phyloP scores from a whole-genome alignment of 2,888 invertebrate species.

The Megalurothrips usitatus region DNA sequence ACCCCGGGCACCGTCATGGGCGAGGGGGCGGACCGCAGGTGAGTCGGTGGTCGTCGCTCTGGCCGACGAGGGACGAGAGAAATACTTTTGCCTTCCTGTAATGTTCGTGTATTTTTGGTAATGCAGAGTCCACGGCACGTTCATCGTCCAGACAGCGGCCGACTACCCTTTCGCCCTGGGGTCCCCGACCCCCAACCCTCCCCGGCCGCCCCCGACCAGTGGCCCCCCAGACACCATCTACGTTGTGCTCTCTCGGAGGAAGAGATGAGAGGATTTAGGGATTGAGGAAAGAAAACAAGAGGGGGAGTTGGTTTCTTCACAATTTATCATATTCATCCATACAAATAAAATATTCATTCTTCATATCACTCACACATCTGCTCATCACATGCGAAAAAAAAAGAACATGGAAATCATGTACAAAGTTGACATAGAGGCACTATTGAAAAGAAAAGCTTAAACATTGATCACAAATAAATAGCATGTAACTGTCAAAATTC shows the following conservation, averaged over 20 bases:
- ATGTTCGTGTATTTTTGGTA: background rate
- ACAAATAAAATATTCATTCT: constrained; percentile 27
- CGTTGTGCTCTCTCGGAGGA: no score
- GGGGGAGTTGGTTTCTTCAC: background rate
- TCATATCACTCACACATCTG: constrained; percentile 22
- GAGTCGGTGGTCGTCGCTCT: background rate
- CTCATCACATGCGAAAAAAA: constrained; percentile 24
- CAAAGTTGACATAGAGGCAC: constrained; percentile 20
- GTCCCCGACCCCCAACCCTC: background rate
- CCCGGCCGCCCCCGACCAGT: no score
- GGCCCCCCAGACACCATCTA: no score
- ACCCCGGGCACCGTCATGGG: background rate
- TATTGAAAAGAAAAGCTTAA: constrained; percentile 21
- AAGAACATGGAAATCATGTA: constrained; percentile 8
- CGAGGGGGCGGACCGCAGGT: background rate
- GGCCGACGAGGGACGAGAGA: no score
- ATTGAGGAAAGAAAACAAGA: background rate
- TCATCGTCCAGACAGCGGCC: background rate
- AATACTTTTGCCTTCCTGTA: background rate
- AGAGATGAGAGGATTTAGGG: background rate
- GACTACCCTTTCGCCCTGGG: background rate
- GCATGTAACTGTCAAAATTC: constrained; percentile 8
- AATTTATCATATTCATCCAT: constrained; percentile 1
- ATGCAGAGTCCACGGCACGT: background rate
- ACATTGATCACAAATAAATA: constrained; percentile 20